Percentiles rank a stretch among this genome's conserved stretches.
These are phyloP conservation scores for Australoheros scitulus DNA, from an alignment of 2,113 vertebrate genomes.

Conservation along the genomic window DNA sequence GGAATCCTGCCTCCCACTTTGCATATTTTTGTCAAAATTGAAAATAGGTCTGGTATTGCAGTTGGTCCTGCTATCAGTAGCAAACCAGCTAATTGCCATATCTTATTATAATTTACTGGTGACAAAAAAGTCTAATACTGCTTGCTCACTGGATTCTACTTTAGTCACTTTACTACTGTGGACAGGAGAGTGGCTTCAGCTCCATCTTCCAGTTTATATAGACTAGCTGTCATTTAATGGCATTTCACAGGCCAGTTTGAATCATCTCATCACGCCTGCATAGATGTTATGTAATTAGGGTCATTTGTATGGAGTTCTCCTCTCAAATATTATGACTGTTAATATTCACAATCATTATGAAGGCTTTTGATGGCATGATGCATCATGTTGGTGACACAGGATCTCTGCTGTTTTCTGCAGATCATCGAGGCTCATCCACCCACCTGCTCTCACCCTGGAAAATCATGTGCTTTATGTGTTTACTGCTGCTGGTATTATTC, in stretches of 20 bases:
- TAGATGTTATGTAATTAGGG: constrained; percentile 7
- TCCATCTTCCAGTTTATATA: constrained; percentile 29
- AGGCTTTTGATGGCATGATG: neutral
- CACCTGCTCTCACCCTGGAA: neutral
- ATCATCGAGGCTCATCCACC: neutral
- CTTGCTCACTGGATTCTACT: neutral
- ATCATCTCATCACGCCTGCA: neutral
- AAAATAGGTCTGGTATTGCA: neutral
- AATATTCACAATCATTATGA: neutral
- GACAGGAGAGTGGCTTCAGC: neutral
- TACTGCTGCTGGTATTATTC: neutral
- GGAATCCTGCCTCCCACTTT: constrained; percentile 24
- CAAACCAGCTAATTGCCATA: neutral
- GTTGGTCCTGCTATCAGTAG: neutral
- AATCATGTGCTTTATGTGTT: neutral
- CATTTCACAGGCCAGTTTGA: constrained; percentile 4
- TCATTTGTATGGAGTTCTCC: neutral
- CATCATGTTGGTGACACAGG: neutral
- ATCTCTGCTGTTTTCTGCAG: neutral
- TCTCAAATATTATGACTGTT: neutral
- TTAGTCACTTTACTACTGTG: neutral
- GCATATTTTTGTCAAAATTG: constrained; percentile 5
- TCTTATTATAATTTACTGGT: neutral
- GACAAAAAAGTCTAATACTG: neutral
- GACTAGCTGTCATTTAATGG: constrained; percentile 24